Conservation (phyloP, 2,113 vertebrate species). For the Cyprinodon tularosa region DNA sequence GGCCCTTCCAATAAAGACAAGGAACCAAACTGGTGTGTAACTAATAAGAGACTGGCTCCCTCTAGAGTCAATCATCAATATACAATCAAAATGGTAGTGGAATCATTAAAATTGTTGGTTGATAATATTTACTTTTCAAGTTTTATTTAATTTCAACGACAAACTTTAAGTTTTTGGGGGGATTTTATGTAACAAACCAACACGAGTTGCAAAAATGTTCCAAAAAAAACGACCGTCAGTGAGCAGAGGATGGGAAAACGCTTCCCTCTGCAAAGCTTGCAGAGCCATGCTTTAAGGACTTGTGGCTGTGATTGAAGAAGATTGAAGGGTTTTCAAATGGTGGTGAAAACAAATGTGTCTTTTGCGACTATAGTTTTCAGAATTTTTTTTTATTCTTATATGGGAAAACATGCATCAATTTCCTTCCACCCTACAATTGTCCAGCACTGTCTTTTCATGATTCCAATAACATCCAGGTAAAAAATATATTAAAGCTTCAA, state of each 20-base stretch:
- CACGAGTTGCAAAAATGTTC: no score
- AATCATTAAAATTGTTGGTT: neutral
- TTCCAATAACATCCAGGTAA: neutral
- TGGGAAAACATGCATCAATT: neutral
- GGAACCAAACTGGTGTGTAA: constrained; percentile 63
- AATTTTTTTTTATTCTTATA: neutral
- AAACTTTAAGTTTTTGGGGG: no score
- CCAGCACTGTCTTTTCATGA: neutral
- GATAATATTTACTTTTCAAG: no score
- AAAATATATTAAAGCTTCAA: neutral
- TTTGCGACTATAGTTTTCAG: neutral
- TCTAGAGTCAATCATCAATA: constrained; percentile 76
- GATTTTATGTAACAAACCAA: no score
- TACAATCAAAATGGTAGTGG: constrained; percentile 70
- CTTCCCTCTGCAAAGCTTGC: neutral
- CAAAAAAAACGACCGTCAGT: no score
- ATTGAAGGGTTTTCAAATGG: neutral
- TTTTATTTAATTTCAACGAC: no score
- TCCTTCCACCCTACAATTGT: neutral
- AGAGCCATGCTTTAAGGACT: neutral
- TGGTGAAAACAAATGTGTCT: neutral
- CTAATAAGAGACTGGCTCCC: constrained; percentile 74
- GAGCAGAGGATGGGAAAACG: neutral
- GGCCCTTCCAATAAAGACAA: constrained; percentile 64
- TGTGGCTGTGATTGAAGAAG: neutral